Evolutionary conservation across 2,113 vertebrate species (phyloP).

Genomic region (Nothoprocta pentlandii): DNA sequence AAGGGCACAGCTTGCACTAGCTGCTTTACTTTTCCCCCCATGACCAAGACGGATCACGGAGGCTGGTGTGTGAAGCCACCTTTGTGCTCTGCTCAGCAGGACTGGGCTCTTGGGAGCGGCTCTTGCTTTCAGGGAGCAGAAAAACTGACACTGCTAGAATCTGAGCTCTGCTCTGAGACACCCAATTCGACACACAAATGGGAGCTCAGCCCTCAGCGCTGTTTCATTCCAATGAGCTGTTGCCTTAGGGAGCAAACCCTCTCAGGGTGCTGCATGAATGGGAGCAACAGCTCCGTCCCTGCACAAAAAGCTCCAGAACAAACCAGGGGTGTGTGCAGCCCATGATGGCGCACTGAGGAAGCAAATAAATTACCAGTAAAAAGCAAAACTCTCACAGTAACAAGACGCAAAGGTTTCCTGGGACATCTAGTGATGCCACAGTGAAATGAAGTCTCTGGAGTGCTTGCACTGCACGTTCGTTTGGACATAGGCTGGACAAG

Average conservation of each 20-base stretch:
- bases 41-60: fast-evolving
- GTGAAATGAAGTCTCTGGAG: background rate
- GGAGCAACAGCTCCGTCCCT: background rate
- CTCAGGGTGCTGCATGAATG: background rate
- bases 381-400: background rate
- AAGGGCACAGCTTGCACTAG: background rate
- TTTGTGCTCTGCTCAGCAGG: fast-evolving
- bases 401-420: background rate
- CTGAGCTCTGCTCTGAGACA: background rate
- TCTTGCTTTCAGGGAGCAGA: constrained; percentile 3
- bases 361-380: background rate
- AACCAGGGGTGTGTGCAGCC: background rate
- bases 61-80: background rate
- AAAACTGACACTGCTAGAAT: background rate
- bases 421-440: background rate
- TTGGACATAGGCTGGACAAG: background rate
- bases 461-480: background rate
- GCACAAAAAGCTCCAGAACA: background rate
- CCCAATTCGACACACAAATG: background rate
- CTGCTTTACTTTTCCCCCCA: background rate
- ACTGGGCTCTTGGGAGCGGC: background rate
- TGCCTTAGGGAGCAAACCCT: background rate
- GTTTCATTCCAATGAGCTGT: background rate
- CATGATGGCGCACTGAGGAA: background rate
- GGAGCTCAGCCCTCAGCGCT: background rate